Conservation (phyloP, 2,888 invertebrate species). For the Melanargia galathea region DNA sequence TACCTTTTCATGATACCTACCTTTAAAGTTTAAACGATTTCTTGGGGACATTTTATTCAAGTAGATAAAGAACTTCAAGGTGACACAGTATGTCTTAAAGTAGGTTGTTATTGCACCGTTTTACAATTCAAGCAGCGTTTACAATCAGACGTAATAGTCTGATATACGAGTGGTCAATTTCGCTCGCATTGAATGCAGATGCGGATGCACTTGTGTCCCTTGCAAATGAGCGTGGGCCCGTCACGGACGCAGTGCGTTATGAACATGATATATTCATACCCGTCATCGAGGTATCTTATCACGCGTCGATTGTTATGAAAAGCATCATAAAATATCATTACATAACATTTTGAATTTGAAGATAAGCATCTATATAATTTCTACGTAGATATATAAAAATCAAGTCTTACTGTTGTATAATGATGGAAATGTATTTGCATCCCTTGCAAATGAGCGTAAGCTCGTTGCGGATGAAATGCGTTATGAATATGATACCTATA, state of each 20-base stretch:
- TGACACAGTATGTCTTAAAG: conserved; percentile 6
- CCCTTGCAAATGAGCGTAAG: too few species aligned
- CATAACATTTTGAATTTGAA: too few species aligned
- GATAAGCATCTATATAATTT: too few species aligned
- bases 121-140: conserved; percentile 60
- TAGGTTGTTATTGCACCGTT: conserved; percentile 6
- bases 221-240: conserved; percentile 65
- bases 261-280: conserved; percentile 40
- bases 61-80: conserved; percentile 3
- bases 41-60: neutral
- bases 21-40: neutral
- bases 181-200: conserved; percentile 46
- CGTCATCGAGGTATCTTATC: conserved; percentile 21
- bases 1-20: too few species aligned
- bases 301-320: neutral
- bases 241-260: conserved; percentile 22
- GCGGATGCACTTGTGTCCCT: conserved; percentile 64
- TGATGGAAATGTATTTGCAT: too few species aligned
- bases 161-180: conserved; percentile 59
- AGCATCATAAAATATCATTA: too few species aligned
- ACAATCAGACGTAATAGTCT: conserved; percentile 72
- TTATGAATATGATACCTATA: too few species aligned
- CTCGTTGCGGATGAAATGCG: too few species aligned
- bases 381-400: too few species aligned
- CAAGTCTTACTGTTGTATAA: too few species aligned